Percentiles rank a stretch among this genome's conserved stretches.
phyloP scores from a whole-genome alignment of 2,888 invertebrate species.

The Allolobophora icterica region DNA sequence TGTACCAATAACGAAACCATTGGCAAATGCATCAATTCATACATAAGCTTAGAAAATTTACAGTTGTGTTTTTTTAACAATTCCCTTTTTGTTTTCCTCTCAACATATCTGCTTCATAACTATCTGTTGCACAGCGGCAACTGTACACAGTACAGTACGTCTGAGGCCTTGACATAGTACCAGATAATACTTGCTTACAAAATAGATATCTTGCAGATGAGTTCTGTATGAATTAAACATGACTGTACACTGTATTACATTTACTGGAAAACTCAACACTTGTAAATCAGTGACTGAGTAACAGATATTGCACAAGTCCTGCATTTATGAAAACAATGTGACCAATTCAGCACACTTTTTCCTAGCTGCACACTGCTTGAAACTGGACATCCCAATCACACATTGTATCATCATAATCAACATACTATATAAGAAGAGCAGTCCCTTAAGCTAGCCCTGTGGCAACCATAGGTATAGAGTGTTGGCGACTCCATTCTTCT shows the following conservation, averaged over 20 bases:
- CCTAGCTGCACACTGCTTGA: not conserved
- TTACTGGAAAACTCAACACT: not conserved
- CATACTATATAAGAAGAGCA: too few relatives aligned
- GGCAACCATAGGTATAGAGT: too few relatives aligned
- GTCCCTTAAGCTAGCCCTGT: too few relatives aligned
- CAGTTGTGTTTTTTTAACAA: not conserved
- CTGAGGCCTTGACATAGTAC: not conserved
- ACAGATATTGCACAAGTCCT: constrained; percentile 8
- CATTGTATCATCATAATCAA: too few relatives aligned
- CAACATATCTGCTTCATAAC: not conserved
- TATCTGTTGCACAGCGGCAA: not conserved
- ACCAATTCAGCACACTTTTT: not conserved
- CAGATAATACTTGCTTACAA: not conserved
- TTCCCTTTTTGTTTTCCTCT: not conserved
- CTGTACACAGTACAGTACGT: not conserved
- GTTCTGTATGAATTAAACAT: too few relatives aligned
- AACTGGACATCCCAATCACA: not conserved
- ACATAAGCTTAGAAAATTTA: not conserved
- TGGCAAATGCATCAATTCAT: not conserved
- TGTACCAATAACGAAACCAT: not conserved
- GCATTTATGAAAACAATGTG: not conserved
- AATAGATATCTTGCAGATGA: not conserved
- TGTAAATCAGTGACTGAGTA: not conserved
- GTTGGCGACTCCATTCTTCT: too few relatives aligned
- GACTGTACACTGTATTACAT: not conserved